These are phyloP conservation scores for Leptobrachium leishanense DNA, from an alignment of 2,113 vertebrate species.

Conservation along the genomic window DNA sequence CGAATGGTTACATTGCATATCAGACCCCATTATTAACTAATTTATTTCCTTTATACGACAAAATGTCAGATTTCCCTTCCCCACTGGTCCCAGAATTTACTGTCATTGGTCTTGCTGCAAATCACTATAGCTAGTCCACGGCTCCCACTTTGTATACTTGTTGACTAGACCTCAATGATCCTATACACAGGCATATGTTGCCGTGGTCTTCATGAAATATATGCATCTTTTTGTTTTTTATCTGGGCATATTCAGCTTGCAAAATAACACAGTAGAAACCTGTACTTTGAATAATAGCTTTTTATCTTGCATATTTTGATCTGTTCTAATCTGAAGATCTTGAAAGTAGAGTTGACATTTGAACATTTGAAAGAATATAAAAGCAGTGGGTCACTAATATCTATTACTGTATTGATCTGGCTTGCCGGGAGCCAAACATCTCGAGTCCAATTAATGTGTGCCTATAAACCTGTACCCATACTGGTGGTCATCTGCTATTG, in stretches of 20 bases:
- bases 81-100: no score
- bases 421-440: conserved; percentile 9
- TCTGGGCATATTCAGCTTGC: background rate
- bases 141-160: no score
- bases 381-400: background rate
- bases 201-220: background rate
- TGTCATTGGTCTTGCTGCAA: no score
- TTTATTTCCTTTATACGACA: no score
- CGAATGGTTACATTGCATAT: no score
- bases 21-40: no score
- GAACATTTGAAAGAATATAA: background rate
- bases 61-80: no score
- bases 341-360: background rate
- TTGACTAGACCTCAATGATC: no score
- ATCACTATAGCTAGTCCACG: no score
- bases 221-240: background rate
- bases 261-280: background rate
- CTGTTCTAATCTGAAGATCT: background rate
- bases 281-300: background rate
- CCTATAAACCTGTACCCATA: conserved; percentile 3
- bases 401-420: conserved; percentile 3
- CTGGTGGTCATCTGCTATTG: conserved; percentile 30
- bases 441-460: background rate
- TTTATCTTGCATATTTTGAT: background rate
- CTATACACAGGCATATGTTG: no score